Conservation (phyloP, 2,888 invertebrate genomes). For the Phaedon cochleariae region DNA sequence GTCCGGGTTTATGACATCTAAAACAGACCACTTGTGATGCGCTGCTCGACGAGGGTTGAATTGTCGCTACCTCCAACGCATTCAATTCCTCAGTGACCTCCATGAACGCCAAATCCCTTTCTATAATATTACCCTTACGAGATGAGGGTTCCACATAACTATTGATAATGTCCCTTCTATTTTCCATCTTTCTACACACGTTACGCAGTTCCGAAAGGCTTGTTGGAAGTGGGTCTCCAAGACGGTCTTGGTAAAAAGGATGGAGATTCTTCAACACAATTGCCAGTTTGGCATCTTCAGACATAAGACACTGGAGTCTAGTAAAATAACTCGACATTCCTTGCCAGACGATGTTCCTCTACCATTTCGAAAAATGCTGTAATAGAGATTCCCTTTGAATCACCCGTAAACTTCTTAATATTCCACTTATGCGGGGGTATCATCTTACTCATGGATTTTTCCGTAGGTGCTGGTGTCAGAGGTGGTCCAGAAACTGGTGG, state of each 20-base stretch:
- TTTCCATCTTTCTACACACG: neutral
- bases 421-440: slow-evolving; percentile 17
- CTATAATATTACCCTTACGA: no score
- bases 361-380: slow-evolving; percentile 14
- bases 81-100: neutral
- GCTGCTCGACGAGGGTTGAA: neutral
- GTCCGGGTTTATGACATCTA: neutral
- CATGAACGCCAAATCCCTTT: no score
- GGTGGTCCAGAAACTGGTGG: neutral
- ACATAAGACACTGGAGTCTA: neutral
- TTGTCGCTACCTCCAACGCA: neutral
- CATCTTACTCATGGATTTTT: no score
- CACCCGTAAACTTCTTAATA: slow-evolving; percentile 11
- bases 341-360: neutral
- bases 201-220: neutral
- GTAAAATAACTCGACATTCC: slow-evolving; percentile 11
- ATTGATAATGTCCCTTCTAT: neutral
- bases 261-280: slow-evolving; percentile 3
- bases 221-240: neutral
- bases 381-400: neutral
- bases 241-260: slow-evolving; percentile 11
- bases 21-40: neutral
- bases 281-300: no score
- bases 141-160: no score
- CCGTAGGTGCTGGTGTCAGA: neutral